These are phyloP conservation scores for Tromatobia lineatoria DNA, from an alignment of 2,888 invertebrate genomes.

Conservation along the genomic window DNA sequence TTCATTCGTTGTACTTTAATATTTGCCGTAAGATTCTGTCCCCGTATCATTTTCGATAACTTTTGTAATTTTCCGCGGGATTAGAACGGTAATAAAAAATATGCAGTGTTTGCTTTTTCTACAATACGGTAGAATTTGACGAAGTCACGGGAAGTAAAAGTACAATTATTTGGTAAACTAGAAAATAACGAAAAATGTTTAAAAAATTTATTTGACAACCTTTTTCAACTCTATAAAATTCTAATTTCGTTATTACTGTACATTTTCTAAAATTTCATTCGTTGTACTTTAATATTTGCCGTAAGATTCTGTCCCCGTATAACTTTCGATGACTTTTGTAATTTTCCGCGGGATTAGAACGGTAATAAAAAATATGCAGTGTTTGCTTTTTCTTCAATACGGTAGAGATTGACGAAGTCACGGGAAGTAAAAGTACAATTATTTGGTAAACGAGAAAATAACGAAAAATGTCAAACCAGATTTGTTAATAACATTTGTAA, in stretches of 20 bases:
- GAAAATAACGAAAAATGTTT: too few species aligned
- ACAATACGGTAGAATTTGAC: constrained; percentile 20
- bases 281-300: not conserved
- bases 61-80: not conserved
- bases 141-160: constrained; percentile 36
- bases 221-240: too few species aligned
- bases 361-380: not conserved
- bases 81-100: not conserved
- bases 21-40: not conserved
- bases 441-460: too few species aligned
- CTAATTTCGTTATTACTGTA: too few species aligned
- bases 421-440: constrained; percentile 24
- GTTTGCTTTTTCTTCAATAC: constrained; percentile 1
- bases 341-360: not conserved
- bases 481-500: too few species aligned
- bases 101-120: too few species aligned
- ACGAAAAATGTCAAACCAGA: too few species aligned
- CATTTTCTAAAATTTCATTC: too few species aligned
- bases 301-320: not conserved
- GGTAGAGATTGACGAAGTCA: constrained; percentile 26
- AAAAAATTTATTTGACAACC: too few species aligned
- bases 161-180: too few species aligned
- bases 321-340: not conserved
- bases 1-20: too few species aligned
- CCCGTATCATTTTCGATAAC: not conserved